Evolutionary conservation across 2,797 vertebrate genomes (phyloP), one percentile per base, ranked within the genome.

Genomic region (Tangara arthus): DNA sequence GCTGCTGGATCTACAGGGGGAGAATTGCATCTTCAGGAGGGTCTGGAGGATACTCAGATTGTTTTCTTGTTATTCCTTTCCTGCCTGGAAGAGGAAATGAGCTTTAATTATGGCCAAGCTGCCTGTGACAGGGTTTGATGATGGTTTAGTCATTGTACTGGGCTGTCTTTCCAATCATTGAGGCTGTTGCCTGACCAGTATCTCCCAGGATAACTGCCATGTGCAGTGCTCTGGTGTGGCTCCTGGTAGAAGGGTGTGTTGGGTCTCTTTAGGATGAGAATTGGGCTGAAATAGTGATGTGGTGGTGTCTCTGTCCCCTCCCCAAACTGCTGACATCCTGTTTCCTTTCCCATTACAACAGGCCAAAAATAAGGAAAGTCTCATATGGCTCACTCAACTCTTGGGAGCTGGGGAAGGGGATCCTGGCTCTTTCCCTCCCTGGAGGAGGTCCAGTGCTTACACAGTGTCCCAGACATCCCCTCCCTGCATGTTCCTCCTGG

Each of bases 21-120:
- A 52, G 57, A 78, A 63, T 6, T 34, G n/a, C 5, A 0, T 53
- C 83, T 63, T 60, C 13, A 8, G 23, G 68, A 46, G 39, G 22
- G 63, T 47, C 79, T 82, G 66, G 75, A 75, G 34, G 46, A 47
- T 44, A 12, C 20, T 35, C 66, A n/a, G 55, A 30, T 34, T 57
- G 52, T 76, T 85, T 87, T 69, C 50, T 82, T 17, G 11, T 46
- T 52, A 27, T 87, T 57, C 8, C 68, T 87, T 82, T 93, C 72
- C 76, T 88, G 79, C 50, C 72, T 76, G 10, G 2, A 80, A 63
- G 59, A 87, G 78, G 84, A 92, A 94, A 87, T 0, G 7, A 75
- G 59, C 34, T 73, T 70, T 76, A 87, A 86, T 90, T 84, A 72
- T 37, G 6, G 35, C 70, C 20, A 11, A 17, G 71, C 30, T 56